Evolutionary conservation across 2,113 vertebrate species (phyloP), one percentile per base, ranked within the genome.

Genomic region (Cyanistes caeruleus): DNA sequence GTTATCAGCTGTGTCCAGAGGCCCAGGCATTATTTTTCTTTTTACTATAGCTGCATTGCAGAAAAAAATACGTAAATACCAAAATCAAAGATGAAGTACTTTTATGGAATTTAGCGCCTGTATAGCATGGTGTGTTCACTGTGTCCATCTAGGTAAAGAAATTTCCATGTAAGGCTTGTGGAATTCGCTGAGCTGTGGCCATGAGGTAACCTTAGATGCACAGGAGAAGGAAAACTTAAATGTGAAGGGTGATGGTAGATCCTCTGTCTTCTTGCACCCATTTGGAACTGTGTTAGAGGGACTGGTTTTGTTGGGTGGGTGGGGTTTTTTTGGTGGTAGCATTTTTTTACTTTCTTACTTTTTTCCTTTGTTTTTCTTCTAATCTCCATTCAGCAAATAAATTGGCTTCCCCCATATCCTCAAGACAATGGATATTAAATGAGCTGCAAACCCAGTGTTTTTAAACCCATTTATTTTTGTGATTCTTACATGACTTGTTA

Each of bases 151-250:
- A n/a, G 25, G 33, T 81, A n/a, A 49, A 70, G 13, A 31, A 43
- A 41, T 93, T 82, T 12, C 33, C 1, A 0, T 15, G 9, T 15
- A 43, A 59, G 14, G 18, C 39, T 68, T 22, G 16, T 20, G 1
- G 9, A 15, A 41, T 72, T 84, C 27, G 4, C 52, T 39, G 39
- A 85, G 39, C 52, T 82, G 48, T 72, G 55, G 15, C 56, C 48
- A 10, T 5, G 5, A 44, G 11, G 23, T 39, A 64, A 23, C 52
- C 27, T 35, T 20, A 49, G 62, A 60, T 35, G 31, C 24, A 31
- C 7, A 28, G 19, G 15, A 21, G 35, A 67, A 67, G 20, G 48
- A n/a, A 41, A 30, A 7, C n/a, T 51, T 33, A 27, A 55, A 68
- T 1, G 3, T 68, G 24, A 30, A 64, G n/a, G 35, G 11, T 46